Evolutionary conservation across 2,888 invertebrate genomes (phyloP), one percentile per base, ranked within the genome.

Genomic region (Andrena praecox): DNA sequence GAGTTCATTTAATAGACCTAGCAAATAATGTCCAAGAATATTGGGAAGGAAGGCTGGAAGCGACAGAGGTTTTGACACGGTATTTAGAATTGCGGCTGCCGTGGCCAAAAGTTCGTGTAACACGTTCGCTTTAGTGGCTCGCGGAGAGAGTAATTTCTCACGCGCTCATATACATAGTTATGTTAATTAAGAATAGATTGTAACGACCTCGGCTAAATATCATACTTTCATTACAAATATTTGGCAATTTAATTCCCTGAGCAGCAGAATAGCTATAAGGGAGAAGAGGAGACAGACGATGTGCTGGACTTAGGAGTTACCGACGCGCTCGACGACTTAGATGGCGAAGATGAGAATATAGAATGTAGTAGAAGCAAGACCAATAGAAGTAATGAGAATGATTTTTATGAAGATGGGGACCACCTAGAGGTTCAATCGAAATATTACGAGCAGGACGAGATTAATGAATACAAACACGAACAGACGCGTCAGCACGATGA

Each of bases 241-340:
- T 93, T 92, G 90, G 90, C 89, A 90, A 91, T 92, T 92, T 92
- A 91, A 92, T 92, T 91, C 91, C 90, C 87, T 89, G 92, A 92
- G 93, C 93, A 93, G 93, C 92, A 92, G 91, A 93, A 91, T 93
- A 93, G 92, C 93, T 92, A 92, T 93, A 94, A 94, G 91, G 93
- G 92, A 91, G 93, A 94, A 92, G 94, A 94, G 92, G 94, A 94
- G 89, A 93, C 93, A 89, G 94, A 94, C 85, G 94, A 94, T 91
- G 93, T 94, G 70, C 91, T 94, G 93, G 94, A 94, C 90, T 91
- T 94, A 90, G 94, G 94, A 88, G 94, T 94, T 63, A 94, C 93
- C 85, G 94, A 94, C 86, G 93, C 93, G 77, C 92, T 94, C 85
- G 93, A 94, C 89, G 91, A 91, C 85, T 93, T 93, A 91, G 94